phyloP scores from a whole-genome alignment of 1,140 invertebrate genomes.

The Conus betulinus region DNA sequence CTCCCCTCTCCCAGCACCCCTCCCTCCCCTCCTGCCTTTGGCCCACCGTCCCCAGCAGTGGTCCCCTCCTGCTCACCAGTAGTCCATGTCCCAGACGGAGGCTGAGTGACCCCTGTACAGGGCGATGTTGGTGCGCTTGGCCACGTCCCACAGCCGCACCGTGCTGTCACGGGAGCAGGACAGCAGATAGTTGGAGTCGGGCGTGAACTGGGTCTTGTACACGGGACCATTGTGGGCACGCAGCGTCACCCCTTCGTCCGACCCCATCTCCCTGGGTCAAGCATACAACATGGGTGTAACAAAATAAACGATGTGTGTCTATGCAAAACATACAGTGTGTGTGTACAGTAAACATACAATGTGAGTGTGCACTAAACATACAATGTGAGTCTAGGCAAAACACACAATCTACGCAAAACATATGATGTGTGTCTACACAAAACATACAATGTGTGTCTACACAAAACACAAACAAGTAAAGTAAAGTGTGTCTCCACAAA shows the following conservation, averaged over 20 bases:
- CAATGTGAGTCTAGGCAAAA: too few relatives aligned
- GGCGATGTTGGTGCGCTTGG: constrained; percentile 64
- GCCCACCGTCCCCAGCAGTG: too few relatives aligned
- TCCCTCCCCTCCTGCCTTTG: too few relatives aligned
- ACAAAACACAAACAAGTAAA: too few relatives aligned
- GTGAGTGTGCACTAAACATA: too few relatives aligned
- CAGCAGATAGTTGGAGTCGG: constrained; percentile 80
- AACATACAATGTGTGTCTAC: too few relatives aligned
- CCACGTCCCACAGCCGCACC: constrained; percentile 73
- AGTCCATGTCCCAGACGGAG: constrained; percentile 90
- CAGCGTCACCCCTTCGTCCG: constrained; percentile 68
- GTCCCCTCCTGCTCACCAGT: constrained; percentile 76
- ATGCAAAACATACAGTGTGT: too few relatives aligned
- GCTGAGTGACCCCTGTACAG: constrained; percentile 86
- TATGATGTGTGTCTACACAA: too few relatives aligned
- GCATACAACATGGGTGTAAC: background rate
- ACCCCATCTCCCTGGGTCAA: constrained; percentile 47
- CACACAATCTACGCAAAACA: too few relatives aligned
- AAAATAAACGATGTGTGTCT: background rate
- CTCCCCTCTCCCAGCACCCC: too few relatives aligned
- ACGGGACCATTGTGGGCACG: constrained; percentile 85
- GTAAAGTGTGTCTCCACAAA: too few relatives aligned
- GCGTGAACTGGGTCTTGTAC: constrained; percentile 83
- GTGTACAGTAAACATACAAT: too few relatives aligned
- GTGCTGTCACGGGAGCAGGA: constrained; percentile 87